Conservation (phyloP, 1,140 invertebrate genomes). For the Nephotettix cincticeps region DNA sequence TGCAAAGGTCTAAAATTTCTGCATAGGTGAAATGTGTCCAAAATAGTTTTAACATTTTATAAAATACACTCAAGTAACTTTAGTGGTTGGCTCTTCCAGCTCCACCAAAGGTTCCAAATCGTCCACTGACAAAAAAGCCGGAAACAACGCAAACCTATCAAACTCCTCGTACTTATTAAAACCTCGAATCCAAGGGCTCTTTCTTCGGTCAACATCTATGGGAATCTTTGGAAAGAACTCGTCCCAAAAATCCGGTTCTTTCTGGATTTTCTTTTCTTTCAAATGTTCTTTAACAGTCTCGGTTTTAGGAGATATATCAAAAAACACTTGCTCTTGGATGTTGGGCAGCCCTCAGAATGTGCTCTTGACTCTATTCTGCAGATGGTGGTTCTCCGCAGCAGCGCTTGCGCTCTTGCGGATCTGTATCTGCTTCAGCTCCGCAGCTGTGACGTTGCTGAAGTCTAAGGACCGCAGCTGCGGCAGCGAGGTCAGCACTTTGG, state of each 20-base stretch:
- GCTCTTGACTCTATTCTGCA: background rate
- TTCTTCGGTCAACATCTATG: background rate
- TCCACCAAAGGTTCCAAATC: background rate
- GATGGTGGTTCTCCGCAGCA: background rate
- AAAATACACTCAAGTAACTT: too few relatives aligned
- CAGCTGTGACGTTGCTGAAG: constrained; percentile 41
- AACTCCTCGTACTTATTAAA: constrained; percentile 21
- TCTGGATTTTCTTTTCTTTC: background rate
- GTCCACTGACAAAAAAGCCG: background rate
- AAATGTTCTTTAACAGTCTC: background rate
- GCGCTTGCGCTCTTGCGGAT: background rate
- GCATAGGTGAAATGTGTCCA: too few relatives aligned
- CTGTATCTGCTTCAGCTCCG: constrained; percentile 26
- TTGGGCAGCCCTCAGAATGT: background rate
- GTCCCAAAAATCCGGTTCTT: constrained; percentile 1
- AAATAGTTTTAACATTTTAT: too few relatives aligned
- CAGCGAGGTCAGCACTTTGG: constrained; percentile 34
- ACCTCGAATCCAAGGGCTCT: constrained; percentile 4
- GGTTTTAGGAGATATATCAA: background rate
- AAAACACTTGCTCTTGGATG: background rate
- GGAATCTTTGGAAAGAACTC: constrained; percentile 11
- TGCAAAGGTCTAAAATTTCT: too few relatives aligned
- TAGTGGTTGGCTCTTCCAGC: too few relatives aligned
- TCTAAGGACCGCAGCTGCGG: constrained; percentile 40
- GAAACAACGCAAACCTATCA: constrained; percentile 1